Base-by-base conservation (phyloP, 2,797 vertebrate genomes). In the Chrosomus eos region DNA sequence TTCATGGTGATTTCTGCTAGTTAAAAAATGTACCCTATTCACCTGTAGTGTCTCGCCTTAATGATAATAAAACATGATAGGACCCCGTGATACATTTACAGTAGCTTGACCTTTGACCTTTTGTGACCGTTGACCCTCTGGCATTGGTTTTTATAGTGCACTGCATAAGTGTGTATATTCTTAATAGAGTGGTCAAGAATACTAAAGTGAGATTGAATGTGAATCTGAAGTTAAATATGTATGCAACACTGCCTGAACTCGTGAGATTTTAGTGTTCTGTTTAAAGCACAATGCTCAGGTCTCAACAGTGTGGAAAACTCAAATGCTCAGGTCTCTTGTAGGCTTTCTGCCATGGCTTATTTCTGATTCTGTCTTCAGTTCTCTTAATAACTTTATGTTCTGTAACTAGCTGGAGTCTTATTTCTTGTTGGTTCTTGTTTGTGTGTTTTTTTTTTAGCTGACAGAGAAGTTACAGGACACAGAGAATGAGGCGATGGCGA, bases 401-500 rank as follows among this genome's bases (percentile, higher is more conserved):
- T 33, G 3, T 38, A 40, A n/a, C 67, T 60, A 40, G 36, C 67
- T 60, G 18, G 53, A 36, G 28, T 73, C 13, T 76, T 48, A 75
- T 85, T 53, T 64, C 48, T 68, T 71, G 81, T 58, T 82, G 45
- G 51, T 58, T 79, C 40, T 67, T 79, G 43, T 45, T 70, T 80
- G 81, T 84, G 31, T 31, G 36, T 40, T 8, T 40, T 8, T 14
- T 11, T 60, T 64, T 31, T 11, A 99, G 98, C 94, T 99, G 89
- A 96, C 97, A 0, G 98, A 99, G 93, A 98, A 97, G 93, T 95
- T 99, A 88, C 96, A 97, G 93, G 98, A 99, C 92, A 95, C 96
- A 86, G 98, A 99, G 93, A 99, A 99, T 1, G 98, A 99, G 92
- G 98, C 97, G 78, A 97, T 99, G 96, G 96, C 97, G 92, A 96